phyloP scores from a whole-genome alignment of 2,888 invertebrate genomes.

The Automeris io region DNA sequence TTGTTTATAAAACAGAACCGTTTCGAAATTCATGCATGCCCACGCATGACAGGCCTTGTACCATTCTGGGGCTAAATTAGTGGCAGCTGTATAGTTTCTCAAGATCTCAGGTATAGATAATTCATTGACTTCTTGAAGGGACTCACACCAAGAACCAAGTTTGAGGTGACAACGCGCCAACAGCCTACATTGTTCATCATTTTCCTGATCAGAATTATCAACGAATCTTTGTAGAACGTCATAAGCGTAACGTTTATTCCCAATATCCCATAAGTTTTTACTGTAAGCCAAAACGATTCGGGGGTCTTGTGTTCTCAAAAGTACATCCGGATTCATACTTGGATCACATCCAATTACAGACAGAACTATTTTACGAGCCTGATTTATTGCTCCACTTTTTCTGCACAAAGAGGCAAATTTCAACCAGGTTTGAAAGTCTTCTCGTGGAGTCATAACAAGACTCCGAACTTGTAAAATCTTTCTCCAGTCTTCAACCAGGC shows the following conservation, averaged over 20 bases:
- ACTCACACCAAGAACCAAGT: conserved; percentile 96
- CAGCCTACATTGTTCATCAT: conserved; percentile 74
- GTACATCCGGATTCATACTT: conserved; percentile 79
- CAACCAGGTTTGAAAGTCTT: conserved; percentile 97
- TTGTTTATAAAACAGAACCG: conserved; percentile 82
- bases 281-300: conserved; percentile 95
- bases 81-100: conserved; percentile 87
- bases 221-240: conserved; percentile 89
- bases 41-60: conserved; percentile 99
- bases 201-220: conserved; percentile 65
- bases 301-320: conserved; percentile 86
- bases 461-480: conserved; percentile 96
- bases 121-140: conserved; percentile 88
- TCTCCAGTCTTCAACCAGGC: conserved; percentile 98
- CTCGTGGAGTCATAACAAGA: conserved; percentile 91
- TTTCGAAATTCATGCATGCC: conserved; percentile 98
- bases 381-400: conserved; percentile 90
- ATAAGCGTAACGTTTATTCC: conserved; percentile 85
- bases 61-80: conserved; percentile 91
- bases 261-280: conserved; percentile 96
- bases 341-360: conserved; percentile 89
- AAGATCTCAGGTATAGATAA: conserved; percentile 85
- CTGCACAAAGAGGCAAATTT: conserved; percentile 98
- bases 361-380: conserved; percentile 95
- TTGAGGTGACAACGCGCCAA: conserved; percentile 93